Evolutionary conservation across 2,797 vertebrate species (phyloP).

Genomic region (Strix occidentalis): DNA sequence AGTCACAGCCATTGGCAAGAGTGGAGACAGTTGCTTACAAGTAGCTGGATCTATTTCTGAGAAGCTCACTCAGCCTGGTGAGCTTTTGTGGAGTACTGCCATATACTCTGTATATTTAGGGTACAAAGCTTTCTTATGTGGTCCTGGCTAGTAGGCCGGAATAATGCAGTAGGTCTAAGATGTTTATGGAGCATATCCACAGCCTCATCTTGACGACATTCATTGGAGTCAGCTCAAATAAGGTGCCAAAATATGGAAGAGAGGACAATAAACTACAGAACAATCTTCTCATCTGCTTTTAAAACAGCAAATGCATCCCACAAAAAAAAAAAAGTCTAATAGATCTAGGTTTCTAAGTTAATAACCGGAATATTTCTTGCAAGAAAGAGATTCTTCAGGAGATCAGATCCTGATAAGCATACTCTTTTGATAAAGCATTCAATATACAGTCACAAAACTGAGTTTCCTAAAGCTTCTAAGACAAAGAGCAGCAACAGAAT

Average conservation of each 20-base stretch:
- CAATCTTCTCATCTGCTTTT: not conserved
- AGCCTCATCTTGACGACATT: not conserved
- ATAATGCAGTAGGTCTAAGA: not conserved
- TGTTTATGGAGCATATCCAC: not conserved
- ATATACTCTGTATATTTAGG: not conserved
- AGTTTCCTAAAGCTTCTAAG: not conserved
- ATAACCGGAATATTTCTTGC: not conserved
- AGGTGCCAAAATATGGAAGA: not conserved
- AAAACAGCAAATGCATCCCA: not conserved
- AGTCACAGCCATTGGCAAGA: not conserved
- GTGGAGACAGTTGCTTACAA: not conserved
- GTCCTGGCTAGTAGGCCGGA: not conserved
- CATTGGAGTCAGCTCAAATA: not conserved
- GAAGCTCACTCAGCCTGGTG: not conserved
- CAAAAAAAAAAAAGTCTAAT: not conserved
- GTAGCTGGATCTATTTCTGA: not conserved
- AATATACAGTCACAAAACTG: not conserved
- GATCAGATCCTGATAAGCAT: not conserved
- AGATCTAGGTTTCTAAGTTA: not conserved
- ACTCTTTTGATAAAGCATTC: not conserved
- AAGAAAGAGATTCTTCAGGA: not conserved
- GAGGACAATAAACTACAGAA: not conserved
- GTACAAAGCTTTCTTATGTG: not conserved
- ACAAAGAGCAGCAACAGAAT: not conserved
- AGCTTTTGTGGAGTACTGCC: not conserved